phyloP scores from a whole-genome alignment of 1,140 invertebrate species.

The Dreissena rostriformis region DNA sequence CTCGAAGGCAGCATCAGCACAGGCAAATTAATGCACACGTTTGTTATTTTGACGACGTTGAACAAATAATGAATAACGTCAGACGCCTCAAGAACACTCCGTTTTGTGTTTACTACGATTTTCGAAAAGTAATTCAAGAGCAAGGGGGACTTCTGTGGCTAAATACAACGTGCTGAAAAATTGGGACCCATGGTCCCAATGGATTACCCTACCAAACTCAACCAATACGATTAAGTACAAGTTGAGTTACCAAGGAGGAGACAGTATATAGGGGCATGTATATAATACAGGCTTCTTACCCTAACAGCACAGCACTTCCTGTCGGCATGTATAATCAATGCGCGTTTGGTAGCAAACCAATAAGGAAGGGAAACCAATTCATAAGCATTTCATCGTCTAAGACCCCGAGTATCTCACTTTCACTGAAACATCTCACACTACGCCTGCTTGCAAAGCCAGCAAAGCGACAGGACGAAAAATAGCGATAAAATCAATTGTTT shows the following conservation, averaged over 20 bases:
- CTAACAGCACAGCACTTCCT: too few species aligned
- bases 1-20: not conserved
- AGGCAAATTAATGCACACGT: slow-evolving; percentile 2
- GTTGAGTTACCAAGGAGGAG: not conserved
- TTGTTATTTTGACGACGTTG: not conserved
- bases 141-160: not conserved
- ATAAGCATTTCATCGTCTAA: too few species aligned
- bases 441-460: too few species aligned
- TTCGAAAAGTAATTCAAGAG: not conserved
- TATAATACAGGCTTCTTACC: not conserved
- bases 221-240: not conserved
- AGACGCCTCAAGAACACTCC: not conserved
- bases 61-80: slow-evolving; percentile 8
- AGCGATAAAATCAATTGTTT: too few species aligned
- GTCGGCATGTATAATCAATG: too few species aligned
- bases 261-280: not conserved
- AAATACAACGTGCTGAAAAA: not conserved
- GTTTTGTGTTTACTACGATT: slow-evolving; percentile 7
- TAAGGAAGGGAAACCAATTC: too few species aligned
- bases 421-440: too few species aligned
- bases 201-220: slow-evolving; percentile 10
- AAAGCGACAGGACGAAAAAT: too few species aligned
- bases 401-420: too few species aligned
- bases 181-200: slow-evolving; percentile 1
- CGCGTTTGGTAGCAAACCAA: too few species aligned